Conservation (phyloP, 1,140 invertebrate genomes). For the Acromyrmex charruanus region DNA sequence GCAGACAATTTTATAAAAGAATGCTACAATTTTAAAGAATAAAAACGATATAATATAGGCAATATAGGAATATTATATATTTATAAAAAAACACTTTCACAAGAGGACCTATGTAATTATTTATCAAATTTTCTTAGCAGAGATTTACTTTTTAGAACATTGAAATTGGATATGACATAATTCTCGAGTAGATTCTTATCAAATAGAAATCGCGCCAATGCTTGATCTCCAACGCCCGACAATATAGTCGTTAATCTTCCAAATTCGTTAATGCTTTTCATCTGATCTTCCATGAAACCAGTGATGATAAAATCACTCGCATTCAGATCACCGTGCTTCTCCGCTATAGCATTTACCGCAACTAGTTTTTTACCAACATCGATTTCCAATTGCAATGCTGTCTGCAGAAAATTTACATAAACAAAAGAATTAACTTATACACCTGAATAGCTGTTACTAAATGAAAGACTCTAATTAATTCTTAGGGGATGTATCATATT, state of each 20-base stretch:
- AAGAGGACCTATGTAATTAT: background rate
- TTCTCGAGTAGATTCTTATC: slow-evolving; percentile 79
- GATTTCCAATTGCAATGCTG: slow-evolving; percentile 78
- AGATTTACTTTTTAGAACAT: slow-evolving; percentile 68
- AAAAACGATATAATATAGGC: background rate
- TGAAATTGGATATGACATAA: slow-evolving; percentile 72
- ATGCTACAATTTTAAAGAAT: background rate
- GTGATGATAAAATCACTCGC: slow-evolving; percentile 81
- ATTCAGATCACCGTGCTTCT: slow-evolving; percentile 78
- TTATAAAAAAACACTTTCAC: background rate
- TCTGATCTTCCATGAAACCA: slow-evolving; percentile 80
- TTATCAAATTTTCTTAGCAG: background rate
- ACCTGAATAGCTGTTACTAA: background rate
- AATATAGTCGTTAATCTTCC: slow-evolving; percentile 78
- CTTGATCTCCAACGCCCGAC: slow-evolving; percentile 80
- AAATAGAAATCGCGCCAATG: slow-evolving; percentile 80
- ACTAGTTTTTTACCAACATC: slow-evolving; percentile 78
- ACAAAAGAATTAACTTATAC: background rate
- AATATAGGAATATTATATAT: background rate
- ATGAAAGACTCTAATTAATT: background rate
- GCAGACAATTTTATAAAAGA: background rate
- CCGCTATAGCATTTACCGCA: slow-evolving; percentile 70
- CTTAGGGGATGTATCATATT: background rate
- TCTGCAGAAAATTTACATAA: slow-evolving; percentile 63
- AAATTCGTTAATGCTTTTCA: slow-evolving; percentile 81